A percentile compares a stretch with the other conserved stretches of the same genome.
These are phyloP conservation scores for Rhynchotus rufescens DNA, from an alignment of 2,797 vertebrate genomes.

Conservation along the genomic window DNA sequence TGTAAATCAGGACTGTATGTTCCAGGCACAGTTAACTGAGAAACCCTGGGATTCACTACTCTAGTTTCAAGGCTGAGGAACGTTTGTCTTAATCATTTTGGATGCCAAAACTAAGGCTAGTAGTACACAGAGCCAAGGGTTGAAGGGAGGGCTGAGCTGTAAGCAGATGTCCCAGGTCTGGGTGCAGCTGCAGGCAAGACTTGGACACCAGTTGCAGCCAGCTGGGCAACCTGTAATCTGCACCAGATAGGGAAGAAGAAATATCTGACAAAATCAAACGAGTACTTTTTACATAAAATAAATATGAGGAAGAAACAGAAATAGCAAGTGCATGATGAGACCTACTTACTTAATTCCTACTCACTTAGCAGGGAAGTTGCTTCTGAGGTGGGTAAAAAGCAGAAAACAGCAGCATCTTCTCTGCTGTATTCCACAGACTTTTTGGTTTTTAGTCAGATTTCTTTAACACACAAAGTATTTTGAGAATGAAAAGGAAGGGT, in stretches of 20 bases:
- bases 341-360: neutral
- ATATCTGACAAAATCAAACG: neutral
- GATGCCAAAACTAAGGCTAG: neutral
- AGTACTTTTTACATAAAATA: neutral
- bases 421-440: neutral
- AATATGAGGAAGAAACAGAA: neutral
- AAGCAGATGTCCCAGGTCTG: fast-evolving
- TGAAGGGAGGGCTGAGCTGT: neutral
- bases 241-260: neutral
- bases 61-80: neutral
- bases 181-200: neutral
- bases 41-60: neutral
- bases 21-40: neutral
- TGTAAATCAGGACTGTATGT: neutral
- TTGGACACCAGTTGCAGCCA: neutral
- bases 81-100: neutral
- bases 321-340: fast-evolving
- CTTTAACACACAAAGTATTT: neutral
- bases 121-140: neutral
- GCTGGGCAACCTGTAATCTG: neutral
- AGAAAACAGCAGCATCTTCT: neutral
- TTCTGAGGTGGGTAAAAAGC: neutral
- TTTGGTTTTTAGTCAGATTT: neutral
- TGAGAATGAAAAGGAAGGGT: neutral
- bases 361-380: neutral